These are phyloP conservation scores for Gobiocypris rarus DNA, from an alignment of 2,113 vertebrate genomes.

Conservation along the genomic window DNA sequence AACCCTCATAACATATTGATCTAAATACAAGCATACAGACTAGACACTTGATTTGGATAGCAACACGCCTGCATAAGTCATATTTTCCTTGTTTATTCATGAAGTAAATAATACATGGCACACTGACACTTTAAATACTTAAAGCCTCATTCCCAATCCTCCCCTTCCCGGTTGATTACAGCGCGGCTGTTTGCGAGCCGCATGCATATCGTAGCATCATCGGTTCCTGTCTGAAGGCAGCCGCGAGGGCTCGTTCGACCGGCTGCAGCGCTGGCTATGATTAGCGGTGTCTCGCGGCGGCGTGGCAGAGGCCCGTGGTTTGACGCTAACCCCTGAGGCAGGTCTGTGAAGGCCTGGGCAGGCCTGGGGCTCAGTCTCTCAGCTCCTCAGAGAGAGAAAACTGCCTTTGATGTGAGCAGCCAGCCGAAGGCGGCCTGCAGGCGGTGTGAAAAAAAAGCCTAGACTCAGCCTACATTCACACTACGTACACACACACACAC, in stretches of 20 bases:
- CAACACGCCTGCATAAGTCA: slow-evolving; percentile 36
- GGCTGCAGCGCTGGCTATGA: slow-evolving; percentile 57
- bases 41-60: slow-evolving; percentile 17
- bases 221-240: neutral
- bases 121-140: slow-evolving; percentile 52
- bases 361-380: slow-evolving; percentile 67
- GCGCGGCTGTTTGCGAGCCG: slow-evolving; percentile 11
- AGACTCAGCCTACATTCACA: slow-evolving; percentile 56
- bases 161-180: slow-evolving; percentile 32
- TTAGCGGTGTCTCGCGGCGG: slow-evolving; percentile 63
- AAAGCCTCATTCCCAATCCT: slow-evolving; percentile 40
- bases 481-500: slow-evolving; percentile 18
- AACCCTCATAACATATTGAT: slow-evolving; percentile 37
- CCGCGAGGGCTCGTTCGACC: slow-evolving; percentile 39
- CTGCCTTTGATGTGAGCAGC: slow-evolving; percentile 78
- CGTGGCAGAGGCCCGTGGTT: slow-evolving; percentile 57
- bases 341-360: slow-evolving; percentile 73
- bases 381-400: slow-evolving; percentile 73
- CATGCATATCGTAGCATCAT: slow-evolving; percentile 26
- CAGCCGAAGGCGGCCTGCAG: slow-evolving; percentile 70
- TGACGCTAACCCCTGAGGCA: slow-evolving; percentile 66
- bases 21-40: slow-evolving; percentile 28
- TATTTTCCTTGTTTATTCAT: slow-evolving; percentile 41
- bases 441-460: slow-evolving; percentile 52
- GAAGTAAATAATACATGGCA: slow-evolving; percentile 39